phyloP scores from a whole-genome alignment of 1,140 invertebrate species.

The Meloidogyne hapla region DNA sequence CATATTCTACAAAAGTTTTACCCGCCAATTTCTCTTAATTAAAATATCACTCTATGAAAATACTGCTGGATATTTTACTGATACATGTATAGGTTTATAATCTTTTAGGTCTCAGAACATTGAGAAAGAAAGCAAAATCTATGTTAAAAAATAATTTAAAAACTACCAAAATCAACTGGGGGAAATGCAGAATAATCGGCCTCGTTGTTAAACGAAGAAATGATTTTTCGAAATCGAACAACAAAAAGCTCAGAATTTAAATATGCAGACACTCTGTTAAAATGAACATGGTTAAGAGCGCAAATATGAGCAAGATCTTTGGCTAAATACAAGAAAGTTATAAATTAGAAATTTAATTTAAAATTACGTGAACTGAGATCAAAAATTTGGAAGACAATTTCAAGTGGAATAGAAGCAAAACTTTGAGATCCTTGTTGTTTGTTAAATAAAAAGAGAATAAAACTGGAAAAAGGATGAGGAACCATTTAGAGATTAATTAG shows the following conservation, averaged over 20 bases:
- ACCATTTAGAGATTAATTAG: background rate
- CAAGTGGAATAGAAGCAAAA: slow-evolving; percentile 19
- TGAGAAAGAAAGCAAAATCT: background rate
- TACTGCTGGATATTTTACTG: too few species aligned
- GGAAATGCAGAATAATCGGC: background rate
- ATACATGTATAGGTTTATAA: too few species aligned
- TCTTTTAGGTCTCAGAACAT: too few species aligned
- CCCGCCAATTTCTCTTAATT: too few species aligned
- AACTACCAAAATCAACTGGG: background rate
- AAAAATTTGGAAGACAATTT: slow-evolving; percentile 22
- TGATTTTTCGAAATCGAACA: background rate
- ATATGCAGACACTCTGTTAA: slow-evolving; percentile 8
- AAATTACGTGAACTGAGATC: slow-evolving; percentile 12
- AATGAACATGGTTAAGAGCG: background rate
- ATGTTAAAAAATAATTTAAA: too few species aligned
- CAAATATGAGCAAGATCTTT: slow-evolving; percentile 4
- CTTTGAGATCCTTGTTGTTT: background rate
- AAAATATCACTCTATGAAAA: too few species aligned
- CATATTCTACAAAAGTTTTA: too few species aligned
- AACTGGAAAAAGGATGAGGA: background rate
- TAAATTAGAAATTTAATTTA: background rate
- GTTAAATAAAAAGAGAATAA: slow-evolving; percentile 7
- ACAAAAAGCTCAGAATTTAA: slow-evolving; percentile 10
- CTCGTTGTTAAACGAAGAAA: background rate
- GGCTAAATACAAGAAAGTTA: background rate